A percentile compares a stretch with the other conserved stretches of the same genome.
These are phyloP conservation scores for Eleginops maclovinus DNA, from an alignment of 2,113 vertebrate genomes.

Conservation along the genomic window DNA sequence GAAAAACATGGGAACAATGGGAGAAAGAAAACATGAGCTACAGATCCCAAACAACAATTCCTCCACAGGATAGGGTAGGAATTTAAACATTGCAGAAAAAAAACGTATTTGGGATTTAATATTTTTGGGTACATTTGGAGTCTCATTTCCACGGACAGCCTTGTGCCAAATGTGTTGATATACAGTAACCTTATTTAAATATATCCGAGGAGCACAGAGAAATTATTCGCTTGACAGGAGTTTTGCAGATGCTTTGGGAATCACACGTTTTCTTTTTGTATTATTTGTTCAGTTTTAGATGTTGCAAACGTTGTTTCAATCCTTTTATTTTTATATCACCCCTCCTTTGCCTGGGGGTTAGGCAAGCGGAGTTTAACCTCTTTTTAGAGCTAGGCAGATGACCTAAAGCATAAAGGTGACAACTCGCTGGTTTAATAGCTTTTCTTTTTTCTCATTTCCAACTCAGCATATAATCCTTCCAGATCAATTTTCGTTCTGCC, in stretches of 20 bases:
- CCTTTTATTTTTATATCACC: background rate
- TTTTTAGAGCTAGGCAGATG: background rate
- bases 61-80: no score
- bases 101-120: no score
- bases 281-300: background rate
- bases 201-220: background rate
- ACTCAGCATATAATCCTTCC: constrained; percentile 36
- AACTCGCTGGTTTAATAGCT: constrained; percentile 29
- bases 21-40: no score
- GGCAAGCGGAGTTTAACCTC: background rate
- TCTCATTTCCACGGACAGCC: background rate
- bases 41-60: no score
- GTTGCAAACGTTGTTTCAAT: background rate
- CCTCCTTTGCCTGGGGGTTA: background rate
- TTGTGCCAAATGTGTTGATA: background rate
- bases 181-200: background rate
- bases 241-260: background rate
- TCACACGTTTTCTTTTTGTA: no score
- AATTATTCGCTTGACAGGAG: background rate
- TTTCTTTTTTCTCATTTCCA: constrained; percentile 39
- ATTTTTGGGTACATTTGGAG: no score
- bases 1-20: no score
- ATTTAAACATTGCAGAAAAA: no score
- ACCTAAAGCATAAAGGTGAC: constrained; percentile 21
- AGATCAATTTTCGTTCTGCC: constrained; percentile 60